A percentile compares a stretch with the other conserved stretches of the same genome.
These are phyloP conservation scores for Engystomops pustulosus DNA, from an alignment of 2,113 vertebrate genomes.

Conservation along the genomic window DNA sequence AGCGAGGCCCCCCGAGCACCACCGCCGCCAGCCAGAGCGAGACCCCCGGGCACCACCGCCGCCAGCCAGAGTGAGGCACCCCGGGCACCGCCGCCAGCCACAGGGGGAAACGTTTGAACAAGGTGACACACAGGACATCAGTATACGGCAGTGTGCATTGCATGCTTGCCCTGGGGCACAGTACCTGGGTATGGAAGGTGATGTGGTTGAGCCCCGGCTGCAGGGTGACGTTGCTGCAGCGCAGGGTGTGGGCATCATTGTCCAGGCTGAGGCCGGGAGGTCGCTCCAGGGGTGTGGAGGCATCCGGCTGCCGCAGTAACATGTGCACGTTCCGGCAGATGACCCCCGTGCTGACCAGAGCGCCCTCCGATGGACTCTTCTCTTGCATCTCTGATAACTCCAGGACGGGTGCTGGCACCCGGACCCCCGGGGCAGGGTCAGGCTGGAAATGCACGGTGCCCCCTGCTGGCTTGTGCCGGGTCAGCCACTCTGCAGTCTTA, in stretches of 20 bases:
- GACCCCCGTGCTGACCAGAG: slow-evolving; percentile 84
- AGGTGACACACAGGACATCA: not conserved
- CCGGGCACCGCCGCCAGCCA: not conserved
- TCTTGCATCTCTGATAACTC: slow-evolving; percentile 89
- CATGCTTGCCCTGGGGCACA: slow-evolving; percentile 21
- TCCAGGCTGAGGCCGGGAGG: slow-evolving; percentile 75
- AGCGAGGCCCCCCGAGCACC: too few relatives aligned
- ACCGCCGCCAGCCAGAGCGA: too few relatives aligned
- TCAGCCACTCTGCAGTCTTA: slow-evolving; percentile 79
- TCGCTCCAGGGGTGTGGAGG: slow-evolving; percentile 75
- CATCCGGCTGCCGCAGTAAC: slow-evolving; percentile 75
- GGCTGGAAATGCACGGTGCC: slow-evolving; percentile 80
- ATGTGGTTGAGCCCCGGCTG: slow-evolving; percentile 87
- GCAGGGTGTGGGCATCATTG: slow-evolving; percentile 82
- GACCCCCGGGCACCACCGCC: not conserved
- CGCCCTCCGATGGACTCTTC: slow-evolving; percentile 86
- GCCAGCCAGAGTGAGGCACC: too few relatives aligned
- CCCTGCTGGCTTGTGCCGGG: slow-evolving; percentile 75
- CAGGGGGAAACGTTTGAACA: not conserved
- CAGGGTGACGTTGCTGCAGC: slow-evolving; percentile 77
- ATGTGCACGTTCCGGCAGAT: slow-evolving; percentile 93
- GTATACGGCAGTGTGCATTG: not conserved
- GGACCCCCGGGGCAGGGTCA: slow-evolving; percentile 61
- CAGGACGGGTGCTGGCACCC: slow-evolving; percentile 68
- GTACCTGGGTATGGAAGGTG: slow-evolving; percentile 84